Evolutionary conservation across 30 jellyfish, hydroid and myxozoan genomes (phyloP).

Genomic region (Cassiopea andromeda): DNA sequence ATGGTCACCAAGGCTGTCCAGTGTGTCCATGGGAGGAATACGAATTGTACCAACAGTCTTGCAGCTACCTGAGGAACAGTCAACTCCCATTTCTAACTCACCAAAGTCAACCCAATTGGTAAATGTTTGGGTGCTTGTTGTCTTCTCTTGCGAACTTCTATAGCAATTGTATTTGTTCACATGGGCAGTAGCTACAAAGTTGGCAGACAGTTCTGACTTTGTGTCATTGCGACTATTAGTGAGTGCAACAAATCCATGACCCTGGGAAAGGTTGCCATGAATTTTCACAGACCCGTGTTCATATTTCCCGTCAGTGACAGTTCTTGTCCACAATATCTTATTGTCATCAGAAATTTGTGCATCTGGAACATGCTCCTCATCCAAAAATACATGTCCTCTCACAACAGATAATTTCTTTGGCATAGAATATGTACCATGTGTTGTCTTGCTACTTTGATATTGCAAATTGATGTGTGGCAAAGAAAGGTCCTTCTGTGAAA

Average conservation of each 20-base stretch:
- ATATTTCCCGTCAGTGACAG: constrained; percentile 42
- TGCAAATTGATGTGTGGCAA: constrained; percentile 19
- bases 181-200: constrained; percentile 13
- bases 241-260: constrained; percentile 44
- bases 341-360: background rate
- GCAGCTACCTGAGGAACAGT: constrained; percentile 49
- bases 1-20: constrained; percentile 30
- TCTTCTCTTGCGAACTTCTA: constrained; percentile 17
- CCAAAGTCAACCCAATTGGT: constrained; percentile 50
- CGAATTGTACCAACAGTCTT: constrained; percentile 36
- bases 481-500: constrained; percentile 16
- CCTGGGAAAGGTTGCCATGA: constrained; percentile 8
- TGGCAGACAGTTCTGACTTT: constrained; percentile 15
- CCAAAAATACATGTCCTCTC: constrained; percentile 43
- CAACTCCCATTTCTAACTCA: constrained; percentile 53
- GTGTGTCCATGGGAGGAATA: constrained; percentile 51
- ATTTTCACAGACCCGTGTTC: constrained; percentile 56
- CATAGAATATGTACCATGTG: constrained; percentile 38
- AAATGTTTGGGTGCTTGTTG: background rate
- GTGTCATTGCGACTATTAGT: constrained; percentile 39
- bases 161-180: constrained; percentile 52
- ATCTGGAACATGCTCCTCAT: constrained; percentile 13
- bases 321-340: constrained; percentile 43
- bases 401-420: constrained; percentile 15
- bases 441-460: constrained; percentile 9